A percentile compares a stretch with the other conserved stretches of the same genome.
phyloP scores from a whole-genome alignment of 2,797 vertebrate species.

The Tachyglossus aculeatus region DNA sequence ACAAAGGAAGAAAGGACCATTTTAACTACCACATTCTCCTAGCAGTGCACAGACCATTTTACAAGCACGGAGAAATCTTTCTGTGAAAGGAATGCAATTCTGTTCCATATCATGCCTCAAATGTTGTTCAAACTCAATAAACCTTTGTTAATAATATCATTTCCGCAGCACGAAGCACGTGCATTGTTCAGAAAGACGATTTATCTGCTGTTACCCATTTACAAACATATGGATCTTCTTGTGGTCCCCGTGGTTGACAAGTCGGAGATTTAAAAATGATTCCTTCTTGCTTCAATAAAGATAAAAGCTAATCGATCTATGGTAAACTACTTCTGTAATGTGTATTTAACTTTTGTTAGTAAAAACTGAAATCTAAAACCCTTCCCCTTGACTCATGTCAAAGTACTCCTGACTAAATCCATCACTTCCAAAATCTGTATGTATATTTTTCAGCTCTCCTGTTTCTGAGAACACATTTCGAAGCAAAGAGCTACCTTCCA shows the following conservation, averaged over 20 bases:
- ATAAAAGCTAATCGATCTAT: background rate
- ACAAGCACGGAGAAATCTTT: background rate
- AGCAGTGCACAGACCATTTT: background rate
- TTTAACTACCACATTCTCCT: background rate
- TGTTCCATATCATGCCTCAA: background rate
- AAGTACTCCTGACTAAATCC: constrained; percentile 9
- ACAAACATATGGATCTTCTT: background rate
- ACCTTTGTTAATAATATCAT: constrained; percentile 8
- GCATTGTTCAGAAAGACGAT: background rate
- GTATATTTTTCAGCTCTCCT: background rate
- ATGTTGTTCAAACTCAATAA: background rate
- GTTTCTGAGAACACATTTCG: constrained; percentile 1
- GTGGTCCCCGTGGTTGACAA: background rate
- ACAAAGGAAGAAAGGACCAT: too few species aligned
- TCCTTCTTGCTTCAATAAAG: background rate
- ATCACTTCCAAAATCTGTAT: background rate
- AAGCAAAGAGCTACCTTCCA: background rate
- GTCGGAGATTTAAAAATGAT: background rate
- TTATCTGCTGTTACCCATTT: constrained; percentile 7
- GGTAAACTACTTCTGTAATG: background rate
- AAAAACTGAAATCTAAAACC: constrained; percentile 3
- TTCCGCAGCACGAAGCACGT: background rate
- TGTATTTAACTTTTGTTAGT: constrained; percentile 9
- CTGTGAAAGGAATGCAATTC: background rate
- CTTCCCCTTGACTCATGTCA: constrained; percentile 3